These are phyloP conservation scores for Tretioscincus oriximinensis DNA, from an alignment of 2,113 vertebrate species.

Conservation along the genomic window DNA sequence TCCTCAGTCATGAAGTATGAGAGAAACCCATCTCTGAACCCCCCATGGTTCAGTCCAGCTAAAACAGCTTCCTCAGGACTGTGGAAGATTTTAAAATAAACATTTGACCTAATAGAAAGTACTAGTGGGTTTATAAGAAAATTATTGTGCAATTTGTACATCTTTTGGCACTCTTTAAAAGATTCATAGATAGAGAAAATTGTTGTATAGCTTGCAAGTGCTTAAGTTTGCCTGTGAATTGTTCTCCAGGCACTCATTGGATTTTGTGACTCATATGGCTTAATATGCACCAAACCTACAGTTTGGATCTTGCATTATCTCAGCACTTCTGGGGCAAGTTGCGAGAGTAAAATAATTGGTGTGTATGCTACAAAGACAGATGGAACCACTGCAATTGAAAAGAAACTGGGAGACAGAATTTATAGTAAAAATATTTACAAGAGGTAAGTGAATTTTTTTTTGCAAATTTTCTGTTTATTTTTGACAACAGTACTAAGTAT, in stretches of 20 bases:
- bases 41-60: too few species aligned
- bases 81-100: background rate
- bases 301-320: conserved; percentile 79
- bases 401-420: conserved; percentile 70
- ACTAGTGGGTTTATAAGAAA: background rate
- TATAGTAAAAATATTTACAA: conserved; percentile 73
- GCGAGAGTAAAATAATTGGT: conserved; percentile 74
- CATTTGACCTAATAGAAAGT: background rate
- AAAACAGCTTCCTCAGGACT: background rate
- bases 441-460: conserved; percentile 62
- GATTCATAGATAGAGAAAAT: background rate
- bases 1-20: too few species aligned
- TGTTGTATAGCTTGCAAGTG: background rate
- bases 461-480: background rate
- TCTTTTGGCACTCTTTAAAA: conserved; percentile 8
- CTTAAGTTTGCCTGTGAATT: background rate
- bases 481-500: background rate
- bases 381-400: conserved; percentile 69
- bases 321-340: conserved; percentile 73
- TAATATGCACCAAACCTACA: conserved; percentile 72
- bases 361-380: conserved; percentile 73
- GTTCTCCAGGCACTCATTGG: conserved; percentile 70
- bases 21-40: too few species aligned
- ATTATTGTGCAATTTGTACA: background rate
- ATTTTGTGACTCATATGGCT: conserved; percentile 73